Evolutionary conservation across 2,888 invertebrate genomes (phyloP).

Genomic region (Cephus sareptanus): DNA sequence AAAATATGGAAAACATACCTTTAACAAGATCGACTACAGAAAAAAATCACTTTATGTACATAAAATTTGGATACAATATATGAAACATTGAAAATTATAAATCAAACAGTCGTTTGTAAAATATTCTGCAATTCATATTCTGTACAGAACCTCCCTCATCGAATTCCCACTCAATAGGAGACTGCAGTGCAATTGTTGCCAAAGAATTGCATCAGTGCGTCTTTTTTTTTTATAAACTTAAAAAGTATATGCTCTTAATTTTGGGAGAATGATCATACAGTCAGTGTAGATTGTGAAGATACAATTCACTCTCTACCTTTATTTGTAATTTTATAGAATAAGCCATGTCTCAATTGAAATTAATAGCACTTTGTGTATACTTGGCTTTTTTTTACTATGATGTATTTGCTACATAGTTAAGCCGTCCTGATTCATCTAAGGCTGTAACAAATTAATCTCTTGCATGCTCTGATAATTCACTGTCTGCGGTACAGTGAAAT

Average conservation of each 20-base stretch:
- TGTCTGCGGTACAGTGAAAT: neutral
- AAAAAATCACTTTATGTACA: neutral
- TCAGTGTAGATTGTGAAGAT: neutral
- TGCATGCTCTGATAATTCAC: neutral
- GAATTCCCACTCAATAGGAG: neutral
- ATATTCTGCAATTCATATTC: neutral
- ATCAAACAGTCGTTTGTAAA: neutral
- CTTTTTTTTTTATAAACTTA: neutral
- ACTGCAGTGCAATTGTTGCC: neutral
- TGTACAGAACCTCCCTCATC: neutral
- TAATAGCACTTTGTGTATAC: neutral
- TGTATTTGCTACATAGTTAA: neutral
- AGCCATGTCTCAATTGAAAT: neutral
- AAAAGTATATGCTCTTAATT: neutral
- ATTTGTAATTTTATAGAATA: neutral
- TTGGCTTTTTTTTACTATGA: neutral
- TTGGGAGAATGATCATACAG: neutral
- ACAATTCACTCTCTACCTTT: neutral
- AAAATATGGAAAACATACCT: neutral
- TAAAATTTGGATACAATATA: neutral
- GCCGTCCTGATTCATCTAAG: neutral
- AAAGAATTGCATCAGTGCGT: neutral
- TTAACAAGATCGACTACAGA: neutral
- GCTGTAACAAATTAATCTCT: neutral
- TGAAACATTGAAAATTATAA: neutral